Conservation (phyloP, 1,140 invertebrate genomes). For the Drosophila rufa region DNA sequence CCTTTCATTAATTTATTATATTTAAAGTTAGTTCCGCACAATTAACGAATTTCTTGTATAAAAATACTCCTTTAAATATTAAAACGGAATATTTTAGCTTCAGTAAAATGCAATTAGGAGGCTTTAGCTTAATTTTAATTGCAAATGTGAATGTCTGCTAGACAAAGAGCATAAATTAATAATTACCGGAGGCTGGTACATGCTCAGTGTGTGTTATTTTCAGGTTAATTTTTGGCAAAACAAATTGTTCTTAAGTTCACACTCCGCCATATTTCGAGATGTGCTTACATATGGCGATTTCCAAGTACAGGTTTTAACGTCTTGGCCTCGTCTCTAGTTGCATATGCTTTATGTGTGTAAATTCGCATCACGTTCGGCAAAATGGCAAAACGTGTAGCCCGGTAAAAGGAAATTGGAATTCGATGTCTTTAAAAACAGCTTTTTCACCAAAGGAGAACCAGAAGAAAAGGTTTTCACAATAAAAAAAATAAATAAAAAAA, state of each 20-base stretch:
- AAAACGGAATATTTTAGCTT: too few species aligned
- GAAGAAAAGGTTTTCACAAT: slow-evolving; percentile 20
- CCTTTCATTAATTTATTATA: background rate
- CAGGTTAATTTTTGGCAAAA: background rate
- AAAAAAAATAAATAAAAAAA: slow-evolving; percentile 3
- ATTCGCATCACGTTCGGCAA: slow-evolving; percentile 74
- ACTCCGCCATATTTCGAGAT: slow-evolving; percentile 24
- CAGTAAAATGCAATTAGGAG: too few species aligned
- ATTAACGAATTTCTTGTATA: background rate
- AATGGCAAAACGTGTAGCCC: slow-evolving; percentile 72
- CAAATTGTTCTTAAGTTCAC: slow-evolving; percentile 5
- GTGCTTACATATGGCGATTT: slow-evolving; percentile 21
- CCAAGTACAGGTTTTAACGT: slow-evolving; percentile 5
- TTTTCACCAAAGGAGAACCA: slow-evolving; percentile 32
- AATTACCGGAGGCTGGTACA: background rate
- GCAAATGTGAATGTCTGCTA: background rate
- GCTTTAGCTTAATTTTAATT: background rate
- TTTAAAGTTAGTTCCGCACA: background rate
- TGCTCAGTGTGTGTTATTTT: background rate
- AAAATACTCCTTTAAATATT: background rate
- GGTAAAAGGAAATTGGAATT: slow-evolving; percentile 73
- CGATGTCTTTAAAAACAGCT: slow-evolving; percentile 81
- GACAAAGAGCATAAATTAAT: background rate
- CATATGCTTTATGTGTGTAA: slow-evolving; percentile 62
- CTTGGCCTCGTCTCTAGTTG: slow-evolving; percentile 40